Conservation (phyloP, 2,797 vertebrate species). For the Poeciliopsis paucimaculata region DNA sequence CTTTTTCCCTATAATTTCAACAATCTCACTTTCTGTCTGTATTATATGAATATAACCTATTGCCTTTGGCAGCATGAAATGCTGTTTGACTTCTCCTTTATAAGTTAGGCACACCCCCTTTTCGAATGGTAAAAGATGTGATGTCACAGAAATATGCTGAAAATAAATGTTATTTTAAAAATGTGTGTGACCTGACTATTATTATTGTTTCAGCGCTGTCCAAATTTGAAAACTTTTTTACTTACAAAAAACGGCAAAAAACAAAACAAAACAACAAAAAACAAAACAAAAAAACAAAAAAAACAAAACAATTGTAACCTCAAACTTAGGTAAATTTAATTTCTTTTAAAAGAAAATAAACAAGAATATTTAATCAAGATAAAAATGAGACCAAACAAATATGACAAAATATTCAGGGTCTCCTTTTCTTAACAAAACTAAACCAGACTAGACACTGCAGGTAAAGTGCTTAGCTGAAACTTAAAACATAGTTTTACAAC, state of each 20-base stretch:
- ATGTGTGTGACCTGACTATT: constrained; percentile 40
- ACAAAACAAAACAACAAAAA: too few relatives aligned
- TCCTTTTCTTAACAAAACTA: not conserved
- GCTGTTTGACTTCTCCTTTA: constrained; percentile 84
- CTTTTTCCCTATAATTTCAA: constrained; percentile 64
- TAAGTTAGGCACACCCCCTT: constrained; percentile 77
- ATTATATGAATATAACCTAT: constrained; percentile 68
- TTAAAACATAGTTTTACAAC: not conserved
- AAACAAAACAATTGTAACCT: not conserved
- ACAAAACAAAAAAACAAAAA: too few relatives aligned
- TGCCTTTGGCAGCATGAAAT: constrained; percentile 78
- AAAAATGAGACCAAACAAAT: not conserved
- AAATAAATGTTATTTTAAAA: constrained; percentile 99
- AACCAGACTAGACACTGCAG: not conserved
- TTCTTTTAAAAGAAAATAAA: not conserved
- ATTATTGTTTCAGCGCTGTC: not conserved
- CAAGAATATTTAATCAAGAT: not conserved
- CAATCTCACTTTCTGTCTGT: constrained; percentile 70
- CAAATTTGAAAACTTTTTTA: not conserved
- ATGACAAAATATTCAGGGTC: not conserved
- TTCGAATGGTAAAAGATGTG: constrained; percentile 84
- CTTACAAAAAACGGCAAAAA: not conserved
- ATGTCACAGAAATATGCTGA: constrained; percentile 89
- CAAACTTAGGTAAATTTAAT: not conserved
- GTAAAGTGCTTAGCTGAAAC: not conserved